phyloP scores from a whole-genome alignment of 2,797 vertebrate species.

The Poecile montanus region DNA sequence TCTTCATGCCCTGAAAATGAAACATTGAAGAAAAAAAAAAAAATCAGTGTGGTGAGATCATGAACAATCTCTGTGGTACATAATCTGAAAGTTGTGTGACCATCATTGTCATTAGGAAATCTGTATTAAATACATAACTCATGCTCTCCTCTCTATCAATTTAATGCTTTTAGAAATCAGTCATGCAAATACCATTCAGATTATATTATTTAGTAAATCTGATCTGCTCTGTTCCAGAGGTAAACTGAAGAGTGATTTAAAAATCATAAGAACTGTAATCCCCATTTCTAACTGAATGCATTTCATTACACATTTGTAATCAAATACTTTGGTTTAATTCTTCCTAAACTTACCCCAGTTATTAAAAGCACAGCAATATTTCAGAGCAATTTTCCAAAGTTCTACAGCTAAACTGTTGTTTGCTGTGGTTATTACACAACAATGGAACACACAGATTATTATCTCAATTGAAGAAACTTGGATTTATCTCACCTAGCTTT shows the following conservation, averaged over 20 bases:
- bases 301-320: not conserved
- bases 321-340: not conserved
- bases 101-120: not conserved
- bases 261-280: constrained; percentile 5
- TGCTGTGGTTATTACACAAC: not conserved
- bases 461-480: not conserved
- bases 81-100: not conserved
- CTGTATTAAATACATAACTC: not conserved
- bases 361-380: not conserved
- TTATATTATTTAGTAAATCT: constrained; percentile 42
- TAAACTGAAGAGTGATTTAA: not conserved
- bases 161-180: constrained; percentile 22
- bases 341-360: not conserved
- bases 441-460: not conserved
- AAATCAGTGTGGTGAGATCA: not conserved
- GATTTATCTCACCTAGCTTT: not conserved
- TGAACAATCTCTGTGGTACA: not conserved
- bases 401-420: not conserved
- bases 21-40: not conserved
- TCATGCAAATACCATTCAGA: constrained; percentile 5
- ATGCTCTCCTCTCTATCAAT: not conserved
- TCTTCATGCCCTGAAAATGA: not conserved
- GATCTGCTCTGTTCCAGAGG: not conserved
- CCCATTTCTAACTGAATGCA: not conserved
- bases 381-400: not conserved